These are phyloP conservation scores for Apostichopus parvimensis DNA, from an alignment of 35 echinoderm and acorn worm species.

Conservation along the genomic window DNA sequence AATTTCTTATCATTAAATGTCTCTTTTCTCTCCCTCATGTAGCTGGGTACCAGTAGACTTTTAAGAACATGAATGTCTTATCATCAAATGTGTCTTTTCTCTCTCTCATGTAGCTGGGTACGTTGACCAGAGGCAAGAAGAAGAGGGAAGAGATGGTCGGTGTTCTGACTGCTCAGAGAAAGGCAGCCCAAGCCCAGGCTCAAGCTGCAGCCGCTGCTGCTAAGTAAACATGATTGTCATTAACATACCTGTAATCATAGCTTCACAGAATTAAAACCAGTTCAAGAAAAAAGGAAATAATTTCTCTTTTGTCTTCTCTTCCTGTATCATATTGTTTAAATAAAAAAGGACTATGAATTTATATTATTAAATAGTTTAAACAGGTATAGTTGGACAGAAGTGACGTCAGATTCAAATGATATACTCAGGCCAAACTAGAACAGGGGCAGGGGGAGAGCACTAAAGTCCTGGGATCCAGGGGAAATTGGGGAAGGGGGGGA, in stretches of 20 bases:
- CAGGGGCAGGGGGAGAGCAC: no score
- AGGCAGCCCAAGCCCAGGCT: conserved; percentile 73
- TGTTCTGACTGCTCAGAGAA: conserved; percentile 82
- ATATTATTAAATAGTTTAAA: no score
- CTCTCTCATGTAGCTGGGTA: conserved; percentile 72
- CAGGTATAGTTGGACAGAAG: no score
- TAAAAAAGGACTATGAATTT: no score
- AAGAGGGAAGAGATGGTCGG: conserved; percentile 92
- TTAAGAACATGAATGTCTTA: no score
- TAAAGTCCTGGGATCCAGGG: no score
- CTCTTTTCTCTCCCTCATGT: not conserved
- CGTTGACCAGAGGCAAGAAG: conserved; percentile 77
- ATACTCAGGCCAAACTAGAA: no score
- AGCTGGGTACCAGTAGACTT: conserved; percentile 70
- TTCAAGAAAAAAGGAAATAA: not conserved
- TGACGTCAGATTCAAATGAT: no score
- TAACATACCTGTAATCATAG: conserved; percentile 3
- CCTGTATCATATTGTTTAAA: not conserved
- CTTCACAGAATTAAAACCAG: not conserved
- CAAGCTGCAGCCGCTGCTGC: conserved; percentile 66
- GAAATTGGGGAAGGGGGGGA: no score
- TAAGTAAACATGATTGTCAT: conserved; percentile 2
- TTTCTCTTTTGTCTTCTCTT: not conserved
- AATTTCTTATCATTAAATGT: no score
- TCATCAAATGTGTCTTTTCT: not conserved